Conservation (phyloP, 2,888 invertebrate species). For the Drosophila nigritarsus region DNA sequence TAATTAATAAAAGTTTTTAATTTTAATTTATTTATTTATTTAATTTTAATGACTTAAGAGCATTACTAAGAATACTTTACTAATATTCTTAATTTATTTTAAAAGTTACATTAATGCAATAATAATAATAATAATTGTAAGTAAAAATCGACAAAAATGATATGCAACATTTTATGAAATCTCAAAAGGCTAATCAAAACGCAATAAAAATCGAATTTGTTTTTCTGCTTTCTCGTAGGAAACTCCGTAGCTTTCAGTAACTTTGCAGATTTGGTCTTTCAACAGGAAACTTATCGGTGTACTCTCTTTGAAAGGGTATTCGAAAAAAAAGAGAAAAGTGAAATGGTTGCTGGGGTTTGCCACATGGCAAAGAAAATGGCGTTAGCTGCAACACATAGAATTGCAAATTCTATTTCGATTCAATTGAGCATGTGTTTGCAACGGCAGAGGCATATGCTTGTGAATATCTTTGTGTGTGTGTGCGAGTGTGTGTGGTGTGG, state of each 20-base stretch:
- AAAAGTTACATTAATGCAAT: no score
- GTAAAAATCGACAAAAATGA: not conserved
- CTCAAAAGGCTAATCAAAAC: not conserved
- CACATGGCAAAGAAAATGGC: conserved; percentile 72
- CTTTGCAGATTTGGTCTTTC: not conserved
- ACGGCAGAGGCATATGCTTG: conserved; percentile 63
- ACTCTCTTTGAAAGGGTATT: conserved; percentile 25
- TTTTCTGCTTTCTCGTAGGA: not conserved
- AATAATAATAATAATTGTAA: not conserved
- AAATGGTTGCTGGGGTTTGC: conserved; percentile 43
- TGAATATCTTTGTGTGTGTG: conserved; percentile 3
- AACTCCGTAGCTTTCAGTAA: not conserved
- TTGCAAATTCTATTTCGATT: conserved; percentile 81
- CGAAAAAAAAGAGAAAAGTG: conserved; percentile 9
- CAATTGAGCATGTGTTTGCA: conserved; percentile 80
- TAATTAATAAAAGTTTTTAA: not conserved
- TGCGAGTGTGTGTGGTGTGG: not conserved
- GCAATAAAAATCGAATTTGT: not conserved
- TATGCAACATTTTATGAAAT: not conserved
- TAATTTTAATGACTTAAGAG: not conserved
- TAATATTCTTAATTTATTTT: no score
- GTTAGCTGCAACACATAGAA: conserved; percentile 73
- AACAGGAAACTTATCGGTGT: not conserved
- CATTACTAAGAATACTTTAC: no score
- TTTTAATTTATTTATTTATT: no score